Evolutionary conservation across 2,888 invertebrate species (phyloP), one percentile per base, ranked within the genome.

Genomic region (Macaria liturata): DNA sequence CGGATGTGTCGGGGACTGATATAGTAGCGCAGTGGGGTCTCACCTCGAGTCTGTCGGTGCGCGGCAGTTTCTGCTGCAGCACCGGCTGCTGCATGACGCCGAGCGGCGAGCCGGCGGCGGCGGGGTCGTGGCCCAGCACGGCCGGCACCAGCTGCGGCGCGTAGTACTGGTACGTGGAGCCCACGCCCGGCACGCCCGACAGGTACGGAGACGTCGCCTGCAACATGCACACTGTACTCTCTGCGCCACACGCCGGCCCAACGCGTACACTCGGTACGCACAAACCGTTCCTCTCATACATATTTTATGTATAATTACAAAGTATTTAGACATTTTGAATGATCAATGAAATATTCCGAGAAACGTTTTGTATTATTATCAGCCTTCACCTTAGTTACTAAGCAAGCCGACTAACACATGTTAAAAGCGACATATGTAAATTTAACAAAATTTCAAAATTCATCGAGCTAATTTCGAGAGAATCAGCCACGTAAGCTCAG

Each of bases 31-130:
- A 57, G 77, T 78, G 80, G 59, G 54, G 45, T 59, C 95, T 95
- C 94, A 98, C 98, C 98, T 98, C 98, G 93, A 98, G 95, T 93
- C 98, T 95, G 93, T 98, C 98, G 86, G 97, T 96, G 92, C 98
- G 96, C 78, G 97, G 97, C 94, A 98, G 94, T 94, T 98, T 98
- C 94, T 98, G 98, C 93, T 97, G 92, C 95, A 96, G 87, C 96
- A 97, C 92, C 93, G 96, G 88, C 94, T 97, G 87, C 95, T 96
- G 94, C 97, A 97, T 88, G 94, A 97, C 88, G 95, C 97, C 96
- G 75, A 97, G 93, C 71, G 96, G 97, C 81, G 96, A 96, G 78
- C 95, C 96, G 62, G 83, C 94, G 84, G 86, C 95, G 92, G 74
- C 95, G 78, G 96, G 97, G 93, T 97, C 97, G 73, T 97, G 97